Evolutionary conservation across 2,797 vertebrate genomes (phyloP).

Genomic region (Coluber constrictor): DNA sequence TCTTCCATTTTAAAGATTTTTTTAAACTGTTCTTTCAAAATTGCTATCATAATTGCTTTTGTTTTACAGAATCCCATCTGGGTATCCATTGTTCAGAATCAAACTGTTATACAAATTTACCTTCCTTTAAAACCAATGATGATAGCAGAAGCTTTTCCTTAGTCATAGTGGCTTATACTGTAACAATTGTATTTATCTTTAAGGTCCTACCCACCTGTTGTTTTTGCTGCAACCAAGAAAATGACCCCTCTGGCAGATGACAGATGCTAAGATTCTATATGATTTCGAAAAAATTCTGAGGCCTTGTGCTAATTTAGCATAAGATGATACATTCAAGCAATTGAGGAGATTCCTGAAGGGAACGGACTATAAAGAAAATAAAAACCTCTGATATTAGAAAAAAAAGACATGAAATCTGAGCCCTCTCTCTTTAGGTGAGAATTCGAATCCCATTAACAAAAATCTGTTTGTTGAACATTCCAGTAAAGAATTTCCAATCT

Average conservation of each 20-base stretch:
- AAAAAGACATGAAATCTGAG: conserved; percentile 12
- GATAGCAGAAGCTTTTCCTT: background rate
- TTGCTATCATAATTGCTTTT: background rate
- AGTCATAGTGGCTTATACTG: background rate
- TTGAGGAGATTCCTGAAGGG: background rate
- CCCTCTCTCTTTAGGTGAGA: background rate
- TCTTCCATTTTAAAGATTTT: background rate
- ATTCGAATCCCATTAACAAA: conserved; percentile 16
- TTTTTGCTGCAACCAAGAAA: background rate
- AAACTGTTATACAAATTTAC: background rate
- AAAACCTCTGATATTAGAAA: conserved; percentile 4
- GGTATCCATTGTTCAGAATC: background rate
- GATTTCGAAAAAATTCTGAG: background rate
- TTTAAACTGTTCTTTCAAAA: background rate
- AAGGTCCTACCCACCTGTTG: background rate
- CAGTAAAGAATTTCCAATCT: background rate
- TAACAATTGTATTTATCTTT: background rate
- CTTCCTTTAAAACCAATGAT: background rate
- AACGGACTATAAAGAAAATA: background rate
- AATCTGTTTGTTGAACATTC: conserved; percentile 11
- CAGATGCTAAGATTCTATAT: background rate
- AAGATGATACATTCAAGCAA: background rate
- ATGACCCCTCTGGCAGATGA: background rate
- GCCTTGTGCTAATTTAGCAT: background rate
- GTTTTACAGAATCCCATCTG: too few relatives aligned